Conservation (phyloP, 2,113 vertebrate species). For the Telmatochromis sp. region DNA sequence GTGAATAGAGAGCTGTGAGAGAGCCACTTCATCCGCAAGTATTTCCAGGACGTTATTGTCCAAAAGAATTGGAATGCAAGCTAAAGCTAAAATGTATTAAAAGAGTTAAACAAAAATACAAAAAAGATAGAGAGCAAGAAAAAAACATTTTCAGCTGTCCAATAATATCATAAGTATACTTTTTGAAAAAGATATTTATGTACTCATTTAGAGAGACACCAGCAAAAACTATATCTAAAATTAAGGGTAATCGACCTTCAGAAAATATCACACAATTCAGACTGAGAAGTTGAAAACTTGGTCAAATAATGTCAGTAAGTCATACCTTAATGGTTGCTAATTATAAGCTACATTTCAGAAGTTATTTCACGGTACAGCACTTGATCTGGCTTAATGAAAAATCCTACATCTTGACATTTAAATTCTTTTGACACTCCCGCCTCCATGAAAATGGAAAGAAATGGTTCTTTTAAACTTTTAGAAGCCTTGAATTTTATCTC, state of each 20-base stretch:
- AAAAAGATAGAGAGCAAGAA: not conserved
- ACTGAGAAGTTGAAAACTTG: not conserved
- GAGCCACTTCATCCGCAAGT: not conserved
- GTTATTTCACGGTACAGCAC: not conserved
- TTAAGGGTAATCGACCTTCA: not conserved
- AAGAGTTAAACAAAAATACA: not conserved
- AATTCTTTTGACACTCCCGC: not conserved
- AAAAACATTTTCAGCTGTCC: not conserved
- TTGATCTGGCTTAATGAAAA: conserved; percentile 3
- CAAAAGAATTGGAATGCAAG: not conserved
- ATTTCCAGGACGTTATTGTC: not conserved
- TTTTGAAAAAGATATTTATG: not conserved
- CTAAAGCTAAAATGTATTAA: not conserved
- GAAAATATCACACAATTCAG: not conserved
- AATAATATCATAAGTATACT: not conserved
- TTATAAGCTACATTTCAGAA: conserved; percentile 1
- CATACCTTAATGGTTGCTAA: not conserved
- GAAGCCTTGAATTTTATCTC: conserved; percentile 1
- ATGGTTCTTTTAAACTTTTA: conserved; percentile 12
- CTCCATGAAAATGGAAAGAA: conserved; percentile 13
- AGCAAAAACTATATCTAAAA: not conserved
- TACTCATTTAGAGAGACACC: not conserved
- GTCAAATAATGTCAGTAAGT: not conserved
- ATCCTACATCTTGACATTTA: conserved; percentile 18
- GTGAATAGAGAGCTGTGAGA: not conserved